Conservation (phyloP, 64 coral and sea anemone species). For the Pachyseris speciosa region DNA sequence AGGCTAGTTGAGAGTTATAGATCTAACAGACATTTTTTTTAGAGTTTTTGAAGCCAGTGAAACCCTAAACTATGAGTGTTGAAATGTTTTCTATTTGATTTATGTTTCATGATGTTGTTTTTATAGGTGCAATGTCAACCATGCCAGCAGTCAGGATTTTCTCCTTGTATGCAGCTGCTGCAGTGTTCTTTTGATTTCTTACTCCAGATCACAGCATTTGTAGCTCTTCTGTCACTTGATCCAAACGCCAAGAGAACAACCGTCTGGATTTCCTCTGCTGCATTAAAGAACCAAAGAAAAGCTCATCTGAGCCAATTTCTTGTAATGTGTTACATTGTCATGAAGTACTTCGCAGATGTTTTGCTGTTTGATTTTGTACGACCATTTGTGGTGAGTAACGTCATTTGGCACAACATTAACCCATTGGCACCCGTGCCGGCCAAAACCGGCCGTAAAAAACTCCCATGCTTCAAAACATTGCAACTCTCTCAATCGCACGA, state of each 20-base stretch:
- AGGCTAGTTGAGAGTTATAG: too few relatives aligned
- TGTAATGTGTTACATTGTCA: slow-evolving; percentile 78
- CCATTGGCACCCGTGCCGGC: too few relatives aligned
- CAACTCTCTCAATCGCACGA: too few relatives aligned
- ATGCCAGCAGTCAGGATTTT: slow-evolving; percentile 98
- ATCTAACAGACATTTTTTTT: too few relatives aligned
- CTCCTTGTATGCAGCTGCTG: slow-evolving; percentile 90
- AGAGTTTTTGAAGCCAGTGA: too few relatives aligned
- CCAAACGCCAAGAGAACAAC: slow-evolving; percentile 78
- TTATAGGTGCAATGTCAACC: slow-evolving; percentile 87
- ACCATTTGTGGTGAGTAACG: slow-evolving; percentile 64
- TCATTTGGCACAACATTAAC: too few relatives aligned
- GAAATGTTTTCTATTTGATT: too few relatives aligned
- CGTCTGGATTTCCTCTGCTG: slow-evolving; percentile 90
- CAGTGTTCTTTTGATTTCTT: slow-evolving; percentile 91
- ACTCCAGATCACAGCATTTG: slow-evolving; percentile 92
- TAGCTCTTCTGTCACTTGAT: slow-evolving; percentile 91
- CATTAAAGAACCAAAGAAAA: slow-evolving; percentile 57
- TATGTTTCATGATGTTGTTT: neutral
- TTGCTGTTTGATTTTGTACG: slow-evolving; percentile 68
- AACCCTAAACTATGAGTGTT: neutral
- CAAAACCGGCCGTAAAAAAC: too few relatives aligned
- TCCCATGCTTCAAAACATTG: too few relatives aligned
- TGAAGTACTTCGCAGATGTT: slow-evolving; percentile 76
- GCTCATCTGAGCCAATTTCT: slow-evolving; percentile 5